phyloP scores from a whole-genome alignment of 92 coral and sea anemone species.

The Umimayanthus chanpuru region DNA sequence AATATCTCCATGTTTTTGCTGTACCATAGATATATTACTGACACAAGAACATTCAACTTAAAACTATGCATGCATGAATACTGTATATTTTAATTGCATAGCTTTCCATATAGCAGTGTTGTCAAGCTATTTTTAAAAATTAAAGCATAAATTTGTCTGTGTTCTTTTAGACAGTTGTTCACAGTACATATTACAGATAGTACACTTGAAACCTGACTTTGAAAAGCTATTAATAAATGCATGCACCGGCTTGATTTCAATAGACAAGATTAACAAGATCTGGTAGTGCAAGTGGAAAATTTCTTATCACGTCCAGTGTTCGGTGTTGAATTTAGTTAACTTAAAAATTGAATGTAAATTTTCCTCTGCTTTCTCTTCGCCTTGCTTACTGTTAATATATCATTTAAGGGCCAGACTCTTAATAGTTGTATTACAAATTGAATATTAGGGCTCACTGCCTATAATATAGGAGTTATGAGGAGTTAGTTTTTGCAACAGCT shows the following conservation, averaged over 20 bases:
- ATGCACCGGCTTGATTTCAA: neutral
- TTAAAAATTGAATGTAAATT: neutral
- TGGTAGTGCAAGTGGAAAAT: neutral
- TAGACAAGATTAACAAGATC: neutral
- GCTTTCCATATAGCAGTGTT: neutral
- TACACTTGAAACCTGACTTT: neutral
- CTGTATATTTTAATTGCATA: neutral
- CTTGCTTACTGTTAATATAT: conserved; percentile 2
- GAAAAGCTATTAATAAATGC: neutral
- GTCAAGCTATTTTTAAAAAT: neutral
- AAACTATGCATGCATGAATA: neutral
- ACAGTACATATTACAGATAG: too few species aligned
- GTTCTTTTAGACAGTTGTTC: neutral
- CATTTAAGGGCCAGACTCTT: neutral
- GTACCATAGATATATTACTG: neutral
- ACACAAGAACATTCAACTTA: neutral
- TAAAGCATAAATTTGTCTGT: neutral
- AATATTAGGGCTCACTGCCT: neutral
- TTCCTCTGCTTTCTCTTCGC: neutral
- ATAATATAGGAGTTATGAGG: too few species aligned
- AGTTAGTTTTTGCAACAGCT: too few species aligned
- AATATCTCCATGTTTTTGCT: neutral
- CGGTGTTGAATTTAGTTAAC: neutral
- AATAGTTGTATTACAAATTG: neutral
- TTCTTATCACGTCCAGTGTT: neutral